These are phyloP conservation scores for Lysiphlebus fabarum DNA, from an alignment of 1,140 invertebrate genomes.

Conservation along the genomic window DNA sequence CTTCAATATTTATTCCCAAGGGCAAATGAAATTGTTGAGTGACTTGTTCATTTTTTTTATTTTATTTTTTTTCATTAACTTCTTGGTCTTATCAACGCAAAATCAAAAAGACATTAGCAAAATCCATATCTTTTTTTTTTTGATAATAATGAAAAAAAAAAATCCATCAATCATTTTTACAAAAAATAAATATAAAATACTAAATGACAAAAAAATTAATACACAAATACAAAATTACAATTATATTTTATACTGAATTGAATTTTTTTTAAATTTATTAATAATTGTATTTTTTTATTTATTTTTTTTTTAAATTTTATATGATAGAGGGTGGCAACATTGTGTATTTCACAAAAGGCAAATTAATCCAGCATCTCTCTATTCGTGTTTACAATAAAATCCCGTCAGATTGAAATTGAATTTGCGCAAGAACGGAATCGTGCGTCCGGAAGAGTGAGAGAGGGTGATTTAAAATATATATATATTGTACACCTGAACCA, in stretches of 20 bases:
- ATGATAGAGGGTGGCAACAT: not conserved
- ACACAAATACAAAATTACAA: too few species aligned
- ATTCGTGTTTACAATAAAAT: slow-evolving; percentile 21
- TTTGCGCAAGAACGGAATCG: slow-evolving; percentile 19
- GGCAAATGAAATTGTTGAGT: not conserved
- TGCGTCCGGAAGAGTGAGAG: slow-evolving; percentile 1
- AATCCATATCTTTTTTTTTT: not conserved
- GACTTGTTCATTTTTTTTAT: not conserved
- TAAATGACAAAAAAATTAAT: not conserved
- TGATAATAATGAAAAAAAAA: too few species aligned
- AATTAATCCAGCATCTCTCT: slow-evolving; percentile 17
- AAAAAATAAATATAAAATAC: not conserved
- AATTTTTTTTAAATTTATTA: slow-evolving; percentile 8
- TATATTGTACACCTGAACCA: slow-evolving; percentile 15
- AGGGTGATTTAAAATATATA: not conserved
- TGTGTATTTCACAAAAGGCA: slow-evolving; percentile 17
- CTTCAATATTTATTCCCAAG: slow-evolving; percentile 6
- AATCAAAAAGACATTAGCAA: slow-evolving; percentile 1
- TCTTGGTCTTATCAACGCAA: too few species aligned
- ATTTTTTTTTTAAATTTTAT: not conserved
- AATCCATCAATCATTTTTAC: too few species aligned
- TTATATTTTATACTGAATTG: too few species aligned
- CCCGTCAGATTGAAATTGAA: slow-evolving; percentile 17
- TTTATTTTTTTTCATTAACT: not conserved
- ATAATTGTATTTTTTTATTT: slow-evolving; percentile 2